Base-by-base conservation (phyloP, 2,888 invertebrate genomes). In the Apamea sordens region DNA sequence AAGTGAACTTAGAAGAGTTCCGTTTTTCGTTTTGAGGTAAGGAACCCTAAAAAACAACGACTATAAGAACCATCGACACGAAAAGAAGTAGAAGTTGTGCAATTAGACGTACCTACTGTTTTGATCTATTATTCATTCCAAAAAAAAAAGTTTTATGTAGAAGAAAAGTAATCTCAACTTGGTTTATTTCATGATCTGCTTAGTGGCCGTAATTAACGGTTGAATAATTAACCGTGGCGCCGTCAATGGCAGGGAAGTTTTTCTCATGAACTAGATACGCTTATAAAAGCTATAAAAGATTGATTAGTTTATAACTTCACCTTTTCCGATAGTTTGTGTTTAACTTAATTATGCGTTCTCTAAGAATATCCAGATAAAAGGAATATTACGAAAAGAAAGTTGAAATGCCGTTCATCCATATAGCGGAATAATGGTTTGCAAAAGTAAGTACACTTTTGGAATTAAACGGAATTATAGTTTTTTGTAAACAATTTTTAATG, bases 301-400 rank as follows among this genome's bases (percentile, higher is more conserved):
- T 61, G 32, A 70, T 15, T 70, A 32, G 10, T 50, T 82, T 32
- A 71, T 21, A 15, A n/a, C 32, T 50, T 47, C 41, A 44, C 13
- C 15, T 83, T 63, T 63, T 6, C 11, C 50, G 21, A 75, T 82
- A 82, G 53, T 63, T 82, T 32, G 11, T 32, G 61, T 11, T 50
- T n/a, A 63, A 63, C 63, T 76, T 18, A 53, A 63, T 83, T 76
- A 74, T n/a, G 53, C 8, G 32, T 21, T 5, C 4, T 11, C 18
- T 10, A 21, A 56, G 24, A 50, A 77, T n/a, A n/a, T n/a, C 11
- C 21, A 18, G n/a, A 13, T 11, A 15, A 21, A 8, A n/a, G 18
- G n/a, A 73, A 56, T 24, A 4, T 74, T 32, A 32, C 4, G 47
- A 7, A 11, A n/a, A 53, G 21, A 24, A 8, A n/a, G 24, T 56